Evolutionary conservation across 2,797 vertebrate species (phyloP).

Genomic region (Dermochelys coriacea): DNA sequence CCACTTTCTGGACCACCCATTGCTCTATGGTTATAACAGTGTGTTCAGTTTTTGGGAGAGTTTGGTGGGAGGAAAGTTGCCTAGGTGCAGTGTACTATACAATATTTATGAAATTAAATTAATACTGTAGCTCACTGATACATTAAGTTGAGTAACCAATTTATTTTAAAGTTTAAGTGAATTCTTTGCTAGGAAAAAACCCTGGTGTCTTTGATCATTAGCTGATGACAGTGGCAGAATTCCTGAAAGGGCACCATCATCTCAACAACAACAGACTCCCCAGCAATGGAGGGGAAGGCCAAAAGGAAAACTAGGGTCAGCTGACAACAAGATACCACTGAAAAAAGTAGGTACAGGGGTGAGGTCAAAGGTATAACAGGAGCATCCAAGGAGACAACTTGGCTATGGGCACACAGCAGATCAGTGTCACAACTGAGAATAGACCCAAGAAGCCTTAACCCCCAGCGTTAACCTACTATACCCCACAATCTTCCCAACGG

Average conservation of each 20-base stretch:
- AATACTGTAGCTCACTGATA: not conserved
- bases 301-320: not conserved
- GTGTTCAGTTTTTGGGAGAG: constrained; percentile 34
- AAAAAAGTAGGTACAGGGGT: not conserved
- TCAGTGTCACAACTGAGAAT: constrained; percentile 38
- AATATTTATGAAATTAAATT: constrained; percentile 33
- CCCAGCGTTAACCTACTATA: not conserved
- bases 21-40: constrained; percentile 56
- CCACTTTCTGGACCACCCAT: constrained; percentile 78
- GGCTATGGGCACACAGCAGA: not conserved
- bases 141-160: not conserved
- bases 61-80: not conserved
- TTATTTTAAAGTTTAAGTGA: constrained; percentile 2
- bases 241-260: not conserved
- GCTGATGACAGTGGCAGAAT: not conserved
- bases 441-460: not conserved
- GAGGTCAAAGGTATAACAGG: constrained; percentile 31
- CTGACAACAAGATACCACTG: not conserved
- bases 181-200: not conserved
- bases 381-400: constrained; percentile 29
- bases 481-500: not conserved
- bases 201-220: not conserved
- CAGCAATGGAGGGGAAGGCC: not conserved
- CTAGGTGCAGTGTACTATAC: constrained; percentile 25
- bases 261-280: not conserved